Conservation (phyloP, 2,888 invertebrate species). For the Agelastica alni region DNA sequence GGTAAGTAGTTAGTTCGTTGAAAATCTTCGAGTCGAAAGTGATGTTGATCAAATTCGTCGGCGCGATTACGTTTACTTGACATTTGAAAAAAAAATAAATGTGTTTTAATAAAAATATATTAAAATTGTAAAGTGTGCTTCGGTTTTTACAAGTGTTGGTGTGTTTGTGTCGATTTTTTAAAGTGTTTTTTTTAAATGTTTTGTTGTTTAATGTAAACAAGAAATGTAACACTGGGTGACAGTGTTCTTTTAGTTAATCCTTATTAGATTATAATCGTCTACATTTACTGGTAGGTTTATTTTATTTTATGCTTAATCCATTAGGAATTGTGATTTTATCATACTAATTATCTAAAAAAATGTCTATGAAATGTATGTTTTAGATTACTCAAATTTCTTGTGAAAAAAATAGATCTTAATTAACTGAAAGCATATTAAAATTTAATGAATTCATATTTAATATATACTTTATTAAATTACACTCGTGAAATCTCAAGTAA, state of each 20-base stretch:
- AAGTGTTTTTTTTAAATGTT: background rate
- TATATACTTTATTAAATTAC: too few relatives aligned
- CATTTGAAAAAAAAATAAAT: constrained; percentile 2
- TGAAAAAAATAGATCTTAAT: too few relatives aligned
- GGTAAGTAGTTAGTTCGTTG: constrained; percentile 8
- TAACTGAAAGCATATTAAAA: too few relatives aligned
- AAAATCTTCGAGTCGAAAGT: background rate
- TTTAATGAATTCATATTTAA: too few relatives aligned
- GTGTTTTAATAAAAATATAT: background rate
- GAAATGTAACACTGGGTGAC: constrained; percentile 1
- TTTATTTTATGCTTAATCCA: too few relatives aligned
- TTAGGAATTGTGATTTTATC: too few relatives aligned
- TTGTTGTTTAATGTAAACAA: constrained; percentile 1
- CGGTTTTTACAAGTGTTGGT: background rate
- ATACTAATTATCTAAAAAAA: too few relatives aligned
- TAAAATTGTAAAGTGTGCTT: background rate
- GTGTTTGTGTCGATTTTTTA: constrained; percentile 5
- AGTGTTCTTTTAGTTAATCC: background rate
- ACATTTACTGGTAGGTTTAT: too few relatives aligned
- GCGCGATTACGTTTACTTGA: constrained; percentile 8
- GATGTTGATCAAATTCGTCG: background rate
- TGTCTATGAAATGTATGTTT: too few relatives aligned
- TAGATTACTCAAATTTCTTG: too few relatives aligned
- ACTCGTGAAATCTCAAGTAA: too few relatives aligned
- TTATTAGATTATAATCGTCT: constrained; percentile 12